These are phyloP conservation scores for Callinectes sapidus DNA, from an alignment of 2,888 invertebrate genomes.

Conservation along the genomic window DNA sequence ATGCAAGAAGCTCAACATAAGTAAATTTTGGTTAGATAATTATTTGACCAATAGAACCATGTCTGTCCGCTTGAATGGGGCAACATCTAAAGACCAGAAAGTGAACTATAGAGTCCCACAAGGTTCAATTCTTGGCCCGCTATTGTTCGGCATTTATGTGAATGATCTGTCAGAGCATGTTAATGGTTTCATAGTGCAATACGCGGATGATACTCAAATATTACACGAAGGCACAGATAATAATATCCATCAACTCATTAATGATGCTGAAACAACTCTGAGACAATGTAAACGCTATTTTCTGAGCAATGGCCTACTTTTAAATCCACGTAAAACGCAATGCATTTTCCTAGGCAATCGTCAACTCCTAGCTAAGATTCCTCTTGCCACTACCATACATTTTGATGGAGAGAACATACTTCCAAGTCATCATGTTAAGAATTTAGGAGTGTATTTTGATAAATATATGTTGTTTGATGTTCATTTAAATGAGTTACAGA, in stretches of 20 bases:
- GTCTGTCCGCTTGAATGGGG: no score
- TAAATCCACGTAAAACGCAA: background rate
- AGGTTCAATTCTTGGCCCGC: no score
- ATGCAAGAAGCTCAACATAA: background rate
- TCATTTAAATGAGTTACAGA: conserved; percentile 1
- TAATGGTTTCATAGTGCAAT: background rate
- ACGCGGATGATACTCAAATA: no score
- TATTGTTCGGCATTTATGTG: background rate
- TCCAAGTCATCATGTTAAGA: background rate
- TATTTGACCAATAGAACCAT: no score
- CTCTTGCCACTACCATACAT: background rate
- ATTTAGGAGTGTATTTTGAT: conserved; percentile 2
- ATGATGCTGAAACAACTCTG: background rate
- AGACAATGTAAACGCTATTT: conserved; percentile 2
- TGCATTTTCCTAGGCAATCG: background rate
- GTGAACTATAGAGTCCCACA: no score
- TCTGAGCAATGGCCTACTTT: conserved; percentile 2
- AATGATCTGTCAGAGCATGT: background rate
- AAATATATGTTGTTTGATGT: background rate
- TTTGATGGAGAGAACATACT: conserved; percentile 9
- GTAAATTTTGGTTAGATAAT: no score
- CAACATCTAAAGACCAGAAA: no score
- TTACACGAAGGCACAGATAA: no score
- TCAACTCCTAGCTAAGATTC: background rate
- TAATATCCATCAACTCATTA: no score